Conservation (phyloP, 2,113 vertebrate species). For the Pyxicephalus adspersus region DNA sequence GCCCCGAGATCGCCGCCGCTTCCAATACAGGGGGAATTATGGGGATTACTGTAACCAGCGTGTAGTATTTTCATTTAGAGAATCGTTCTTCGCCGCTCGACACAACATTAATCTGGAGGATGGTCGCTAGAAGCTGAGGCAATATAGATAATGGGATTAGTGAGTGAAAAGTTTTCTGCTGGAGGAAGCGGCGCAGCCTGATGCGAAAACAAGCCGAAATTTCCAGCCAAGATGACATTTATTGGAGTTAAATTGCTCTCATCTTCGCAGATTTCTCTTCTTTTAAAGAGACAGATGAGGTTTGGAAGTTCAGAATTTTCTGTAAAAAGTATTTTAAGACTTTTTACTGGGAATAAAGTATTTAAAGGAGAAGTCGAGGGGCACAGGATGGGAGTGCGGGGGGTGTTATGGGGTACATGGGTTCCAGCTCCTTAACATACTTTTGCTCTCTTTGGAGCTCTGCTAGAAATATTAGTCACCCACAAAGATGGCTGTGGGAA, state of each 20-base stretch:
- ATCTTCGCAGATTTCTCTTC: neutral
- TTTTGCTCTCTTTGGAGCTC: too few relatives aligned
- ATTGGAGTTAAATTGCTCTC: neutral
- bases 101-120: slow-evolving; percentile 31
- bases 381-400: too few relatives aligned
- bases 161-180: neutral
- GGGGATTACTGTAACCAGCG: slow-evolving; percentile 31
- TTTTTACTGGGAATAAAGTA: too few relatives aligned
- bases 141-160: slow-evolving; percentile 49
- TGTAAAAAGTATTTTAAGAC: too few relatives aligned
- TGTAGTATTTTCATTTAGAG: slow-evolving; percentile 22
- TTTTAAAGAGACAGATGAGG: neutral
- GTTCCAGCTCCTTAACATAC: too few relatives aligned
- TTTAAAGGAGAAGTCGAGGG: too few relatives aligned
- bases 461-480: too few relatives aligned
- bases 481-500: too few relatives aligned
- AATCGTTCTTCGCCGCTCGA: neutral
- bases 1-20: neutral
- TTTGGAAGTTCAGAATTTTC: too few relatives aligned
- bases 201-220: slow-evolving; percentile 4
- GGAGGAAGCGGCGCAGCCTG: neutral
- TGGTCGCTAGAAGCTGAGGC: neutral
- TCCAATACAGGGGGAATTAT: slow-evolving; percentile 35
- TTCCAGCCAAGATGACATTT: neutral
- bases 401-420: too few relatives aligned